Evolutionary conservation across 1,140 invertebrate genomes (phyloP), one percentile per base, ranked within the genome.

Genomic region (Ctenoplectra terminalis): DNA sequence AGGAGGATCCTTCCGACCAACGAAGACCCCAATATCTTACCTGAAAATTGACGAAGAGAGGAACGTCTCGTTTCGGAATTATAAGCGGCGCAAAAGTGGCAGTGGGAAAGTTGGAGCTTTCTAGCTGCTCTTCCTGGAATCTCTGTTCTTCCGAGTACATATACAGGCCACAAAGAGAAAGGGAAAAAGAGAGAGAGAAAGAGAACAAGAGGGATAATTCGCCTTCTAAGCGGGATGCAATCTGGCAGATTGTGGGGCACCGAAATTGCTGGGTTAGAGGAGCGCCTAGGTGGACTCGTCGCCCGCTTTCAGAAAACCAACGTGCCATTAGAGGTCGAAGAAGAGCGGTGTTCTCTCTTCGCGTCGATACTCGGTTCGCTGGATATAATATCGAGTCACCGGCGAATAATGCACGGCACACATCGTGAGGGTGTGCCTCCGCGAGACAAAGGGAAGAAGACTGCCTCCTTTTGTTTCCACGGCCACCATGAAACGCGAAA

Each of bases 241-340:
- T 92, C 91, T 90, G 67, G 70, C 76, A 90, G 90, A 91, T 92
- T 92, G 90, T 90, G 83, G 90, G 89, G 89, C 90, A 88, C 87
- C 90, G 66, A 92, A 92, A 92, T 92, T 92, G 87, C 90, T 87
- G 87, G 91, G 91, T 90, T 90, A 73, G 83, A 81, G 58, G 56
- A 46, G 46, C 29, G 60, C 7, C n/a, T 71, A 71, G 64, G 31
- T 72, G 69, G 81, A 69, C 48, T 56, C 74, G 61, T 66, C 46
- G 60, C 87, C 87, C 81, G 86, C 89, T 91, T 92, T 91, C 84
- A 89, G 91, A 90, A 92, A 92, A 90, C 84, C 76, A 91, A 90
- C 91, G 90, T 90, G 85, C 87, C 89, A 92, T 92, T 91, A 92
- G 82, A 76, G 81, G 77, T 66, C 67, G 70, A 58, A 31, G 50